These are phyloP conservation scores for Cherax destructor DNA, from an alignment of 1,140 invertebrate genomes.

Conservation along the genomic window DNA sequence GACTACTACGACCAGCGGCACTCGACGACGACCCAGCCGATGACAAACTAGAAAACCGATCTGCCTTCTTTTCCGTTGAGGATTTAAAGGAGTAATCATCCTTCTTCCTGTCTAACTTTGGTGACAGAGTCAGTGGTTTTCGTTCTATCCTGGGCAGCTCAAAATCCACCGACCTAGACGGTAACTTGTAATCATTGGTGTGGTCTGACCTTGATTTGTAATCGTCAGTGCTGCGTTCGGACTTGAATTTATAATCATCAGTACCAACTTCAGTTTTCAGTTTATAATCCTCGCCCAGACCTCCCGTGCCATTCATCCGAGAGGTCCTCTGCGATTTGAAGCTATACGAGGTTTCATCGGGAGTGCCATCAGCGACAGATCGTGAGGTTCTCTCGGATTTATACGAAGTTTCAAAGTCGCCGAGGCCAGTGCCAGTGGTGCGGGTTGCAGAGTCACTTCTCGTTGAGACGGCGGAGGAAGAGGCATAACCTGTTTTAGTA, in stretches of 20 bases:
- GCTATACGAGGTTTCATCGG: conserved; percentile 47
- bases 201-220: conserved; percentile 22
- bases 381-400: conserved; percentile 41
- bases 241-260: not conserved
- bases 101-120: conserved; percentile 34
- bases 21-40: not conserved
- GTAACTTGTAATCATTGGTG: conserved; percentile 11
- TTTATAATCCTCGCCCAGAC: conserved; percentile 24
- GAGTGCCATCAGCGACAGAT: conserved; percentile 9
- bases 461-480: not conserved
- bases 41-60: conserved; percentile 17
- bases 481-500: not conserved
- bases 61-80: conserved; percentile 28
- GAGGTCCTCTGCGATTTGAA: conserved; percentile 44
- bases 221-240: conserved; percentile 30
- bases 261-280: conserved; percentile 28
- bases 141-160: conserved; percentile 39
- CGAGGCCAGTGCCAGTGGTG: not conserved
- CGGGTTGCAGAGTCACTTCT: conserved; percentile 16
- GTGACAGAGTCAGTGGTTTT: not conserved
- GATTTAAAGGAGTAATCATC: conserved; percentile 31
- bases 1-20: not conserved
- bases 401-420: conserved; percentile 39
- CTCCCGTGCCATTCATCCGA: conserved; percentile 32
- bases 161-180: conserved; percentile 21